Evolutionary conservation across 2,113 vertebrate species (phyloP).

Genomic region (Megaceryle maxima): DNA sequence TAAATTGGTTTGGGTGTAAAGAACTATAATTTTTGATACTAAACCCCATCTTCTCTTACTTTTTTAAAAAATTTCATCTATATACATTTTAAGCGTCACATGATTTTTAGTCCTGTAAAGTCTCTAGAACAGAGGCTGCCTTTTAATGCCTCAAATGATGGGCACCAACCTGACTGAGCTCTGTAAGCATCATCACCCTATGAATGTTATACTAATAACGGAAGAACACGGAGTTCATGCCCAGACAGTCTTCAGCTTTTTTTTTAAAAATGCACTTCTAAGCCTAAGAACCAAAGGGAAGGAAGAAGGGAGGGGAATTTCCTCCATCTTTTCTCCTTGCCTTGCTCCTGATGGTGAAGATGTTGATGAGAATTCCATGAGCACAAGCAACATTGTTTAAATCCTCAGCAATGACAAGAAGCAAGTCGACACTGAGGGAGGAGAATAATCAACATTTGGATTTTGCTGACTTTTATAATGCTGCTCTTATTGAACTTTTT

Average conservation of each 20-base stretch:
- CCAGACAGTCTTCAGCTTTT: not conserved
- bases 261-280: not conserved
- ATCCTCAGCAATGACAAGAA: not conserved
- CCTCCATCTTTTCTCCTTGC: not conserved
- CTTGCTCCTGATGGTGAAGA: not conserved
- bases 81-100: not conserved
- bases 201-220: not conserved
- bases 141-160: not conserved
- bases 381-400: not conserved
- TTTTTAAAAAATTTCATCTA: not conserved
- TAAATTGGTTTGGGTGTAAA: not conserved
- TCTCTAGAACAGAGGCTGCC: not conserved
- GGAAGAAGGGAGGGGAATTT: not conserved
- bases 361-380: not conserved
- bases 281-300: not conserved
- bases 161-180: not conserved
- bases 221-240: not conserved
- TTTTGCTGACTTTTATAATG: not conserved
- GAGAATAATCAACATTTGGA: not conserved
- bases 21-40: not conserved
- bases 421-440: not conserved
- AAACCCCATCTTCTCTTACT: not conserved
- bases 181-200: not conserved
- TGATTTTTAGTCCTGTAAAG: not conserved
- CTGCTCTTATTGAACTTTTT: not conserved